These are phyloP conservation scores for Microctenopoma steveboyesi DNA, from an alignment of 2,797 vertebrate genomes.

Conservation along the genomic window DNA sequence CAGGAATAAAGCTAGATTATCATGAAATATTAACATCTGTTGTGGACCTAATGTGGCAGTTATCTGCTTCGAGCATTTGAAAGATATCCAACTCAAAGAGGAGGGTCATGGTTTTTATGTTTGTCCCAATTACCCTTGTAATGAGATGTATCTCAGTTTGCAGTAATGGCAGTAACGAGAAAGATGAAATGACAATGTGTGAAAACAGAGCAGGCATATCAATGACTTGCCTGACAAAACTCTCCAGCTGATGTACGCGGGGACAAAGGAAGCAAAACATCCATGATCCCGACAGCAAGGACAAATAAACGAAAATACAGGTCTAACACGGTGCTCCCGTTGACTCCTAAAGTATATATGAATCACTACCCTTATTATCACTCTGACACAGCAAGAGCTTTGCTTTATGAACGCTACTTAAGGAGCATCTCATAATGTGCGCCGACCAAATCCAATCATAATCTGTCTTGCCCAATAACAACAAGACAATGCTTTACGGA, in stretches of 20 bases:
- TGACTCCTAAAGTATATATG: slow-evolving; percentile 85
- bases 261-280: slow-evolving; percentile 77
- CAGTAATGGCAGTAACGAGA: slow-evolving; percentile 93
- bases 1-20: slow-evolving; percentile 54
- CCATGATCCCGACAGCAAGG: slow-evolving; percentile 86
- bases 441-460: slow-evolving; percentile 83
- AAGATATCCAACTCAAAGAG: slow-evolving; percentile 86
- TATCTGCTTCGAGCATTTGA: slow-evolving; percentile 77
- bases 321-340: slow-evolving; percentile 70
- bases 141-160: slow-evolving; percentile 88
- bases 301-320: slow-evolving; percentile 87
- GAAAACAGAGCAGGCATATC: slow-evolving; percentile 91
- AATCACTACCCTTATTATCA: slow-evolving; percentile 85
- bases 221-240: slow-evolving; percentile 86
- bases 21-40: slow-evolving; percentile 69
- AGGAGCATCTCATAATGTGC: slow-evolving; percentile 83
- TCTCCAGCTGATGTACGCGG: slow-evolving; percentile 79
- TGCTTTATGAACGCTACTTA: slow-evolving; percentile 84
- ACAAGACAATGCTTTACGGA: slow-evolving; percentile 86
- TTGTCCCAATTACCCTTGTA: slow-evolving; percentile 96
- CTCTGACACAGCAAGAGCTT: slow-evolving; percentile 80
- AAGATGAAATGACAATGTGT: slow-evolving; percentile 87
- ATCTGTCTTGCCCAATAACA: slow-evolving; percentile 87
- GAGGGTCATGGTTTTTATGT: slow-evolving; percentile 81
- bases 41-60: slow-evolving; percentile 62